Evolutionary conservation across 2,113 vertebrate species (phyloP).

Genomic region (Protomyctophum bolini): DNA sequence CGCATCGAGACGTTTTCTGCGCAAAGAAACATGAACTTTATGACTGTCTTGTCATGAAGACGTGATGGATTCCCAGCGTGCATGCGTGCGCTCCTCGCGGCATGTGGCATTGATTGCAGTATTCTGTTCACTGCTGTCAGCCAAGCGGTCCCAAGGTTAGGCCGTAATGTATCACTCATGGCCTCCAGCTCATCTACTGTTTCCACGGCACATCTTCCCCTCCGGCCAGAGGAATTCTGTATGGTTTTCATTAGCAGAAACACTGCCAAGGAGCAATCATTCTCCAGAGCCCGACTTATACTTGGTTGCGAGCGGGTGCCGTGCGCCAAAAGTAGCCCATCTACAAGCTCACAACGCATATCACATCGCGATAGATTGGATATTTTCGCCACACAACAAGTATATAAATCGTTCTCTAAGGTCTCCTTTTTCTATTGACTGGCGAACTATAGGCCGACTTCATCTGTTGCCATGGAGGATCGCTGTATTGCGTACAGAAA

Average conservation of each 20-base stretch:
- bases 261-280: constrained; percentile 51
- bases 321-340: no score
- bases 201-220: constrained; percentile 68
- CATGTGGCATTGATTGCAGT: constrained; percentile 70
- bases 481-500: constrained; percentile 26
- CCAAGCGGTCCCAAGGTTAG: constrained; percentile 62
- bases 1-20: constrained; percentile 48
- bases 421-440: constrained; percentile 35
- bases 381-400: no score
- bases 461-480: constrained; percentile 39
- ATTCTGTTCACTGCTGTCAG: constrained; percentile 57
- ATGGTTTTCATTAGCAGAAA: constrained; percentile 70
- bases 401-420: not conserved
- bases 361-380: no score
- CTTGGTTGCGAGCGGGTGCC: no score
- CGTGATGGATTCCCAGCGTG: constrained; percentile 53
- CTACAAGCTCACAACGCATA: no score
- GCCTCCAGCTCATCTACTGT: constrained; percentile 61
- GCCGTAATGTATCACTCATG: constrained; percentile 63
- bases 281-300: not conserved
- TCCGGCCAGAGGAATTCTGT: constrained; percentile 28
- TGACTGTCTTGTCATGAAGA: constrained; percentile 51
- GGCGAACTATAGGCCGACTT: constrained; percentile 23
- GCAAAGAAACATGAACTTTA: constrained; percentile 53
- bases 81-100: constrained; percentile 41